Base-by-base conservation (phyloP, 1,140 invertebrate species). In the Nasonia giraulti region DNA sequence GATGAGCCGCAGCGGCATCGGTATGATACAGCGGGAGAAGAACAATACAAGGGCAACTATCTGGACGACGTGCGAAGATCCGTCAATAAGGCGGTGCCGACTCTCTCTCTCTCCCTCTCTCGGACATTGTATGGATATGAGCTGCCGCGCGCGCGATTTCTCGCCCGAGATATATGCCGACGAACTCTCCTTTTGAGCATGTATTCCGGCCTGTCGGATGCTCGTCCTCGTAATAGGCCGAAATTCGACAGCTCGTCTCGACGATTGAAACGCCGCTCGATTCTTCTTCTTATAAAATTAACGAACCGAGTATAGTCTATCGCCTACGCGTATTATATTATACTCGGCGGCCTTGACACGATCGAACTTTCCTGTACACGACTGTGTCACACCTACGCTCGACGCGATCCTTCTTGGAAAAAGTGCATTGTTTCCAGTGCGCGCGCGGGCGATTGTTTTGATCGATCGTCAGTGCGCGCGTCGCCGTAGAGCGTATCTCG, bases 61-160 rank as follows among this genome's bases (percentile, higher is more conserved):
- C 37, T 40, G 44, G 14, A 2, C 33, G 77, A 84, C 83, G 83
- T 80, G 33, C 69, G 68, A 74, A 80, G 68, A 80, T 84, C 50
- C 77, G 23, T 84, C 69, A 84, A 80, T 84, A 47, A 66, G 77
- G 68, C 68, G 78, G n/a, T 55, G n/a, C 47, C 37, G 37, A 2
- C 20, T 50, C 47, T 50, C 14, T 50, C 47, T 17, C 47, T 50
- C 47, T 17, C 47, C 17, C 12, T 50, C 55, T 62, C 91, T 90
- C 91, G 91, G 91, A 92, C 91, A 91, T 91, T 93, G 91, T 92
- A 92, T 93, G 91, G 91, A 91, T 92, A 93, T 93, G 91, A 92
- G 91, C 82, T 87, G 90, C 33, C 40, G 40, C 10, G 85, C 40
- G 8, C 10, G 85, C 87, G 91, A 92, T 92, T 91, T 90, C 87